These are phyloP conservation scores for Podilymbus podiceps DNA, from an alignment of 2,113 vertebrate species.

Conservation along the genomic window DNA sequence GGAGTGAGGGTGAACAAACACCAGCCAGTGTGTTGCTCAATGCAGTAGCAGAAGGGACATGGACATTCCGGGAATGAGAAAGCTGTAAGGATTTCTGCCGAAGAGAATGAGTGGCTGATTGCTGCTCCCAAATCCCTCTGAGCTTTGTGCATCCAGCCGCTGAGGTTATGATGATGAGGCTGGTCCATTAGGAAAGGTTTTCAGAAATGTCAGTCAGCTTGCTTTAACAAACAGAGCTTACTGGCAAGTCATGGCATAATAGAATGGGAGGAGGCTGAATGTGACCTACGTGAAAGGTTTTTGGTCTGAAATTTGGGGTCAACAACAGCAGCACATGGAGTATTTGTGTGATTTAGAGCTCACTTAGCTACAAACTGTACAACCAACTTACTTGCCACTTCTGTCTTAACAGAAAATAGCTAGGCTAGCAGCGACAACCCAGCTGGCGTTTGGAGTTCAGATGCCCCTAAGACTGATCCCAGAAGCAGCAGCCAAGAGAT, in stretches of 20 bases:
- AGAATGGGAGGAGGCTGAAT: not conserved
- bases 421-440: not conserved
- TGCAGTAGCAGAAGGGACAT: not conserved
- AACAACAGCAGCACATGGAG: not conserved
- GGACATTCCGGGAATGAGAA: not conserved
- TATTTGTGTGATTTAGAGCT: not conserved
- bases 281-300: not conserved
- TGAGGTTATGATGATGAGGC: not conserved
- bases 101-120: not conserved
- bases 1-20: not conserved
- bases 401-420: not conserved
- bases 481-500: not conserved
- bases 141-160: not conserved
- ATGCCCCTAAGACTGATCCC: not conserved
- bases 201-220: conserved; percentile 39
- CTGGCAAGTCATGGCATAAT: not conserved
- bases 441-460: not conserved
- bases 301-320: not conserved
- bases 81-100: conserved; percentile 14
- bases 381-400: not conserved
- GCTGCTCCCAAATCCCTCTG: not conserved
- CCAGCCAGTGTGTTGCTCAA: not conserved
- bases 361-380: not conserved
- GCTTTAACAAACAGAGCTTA: conserved; percentile 15
- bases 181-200: conserved; percentile 22